Percentiles rank a stretch among this genome's conserved stretches.
Evolutionary conservation across 2,113 vertebrate genomes (phyloP).

Genomic region (Terrapene triunguis): DNA sequence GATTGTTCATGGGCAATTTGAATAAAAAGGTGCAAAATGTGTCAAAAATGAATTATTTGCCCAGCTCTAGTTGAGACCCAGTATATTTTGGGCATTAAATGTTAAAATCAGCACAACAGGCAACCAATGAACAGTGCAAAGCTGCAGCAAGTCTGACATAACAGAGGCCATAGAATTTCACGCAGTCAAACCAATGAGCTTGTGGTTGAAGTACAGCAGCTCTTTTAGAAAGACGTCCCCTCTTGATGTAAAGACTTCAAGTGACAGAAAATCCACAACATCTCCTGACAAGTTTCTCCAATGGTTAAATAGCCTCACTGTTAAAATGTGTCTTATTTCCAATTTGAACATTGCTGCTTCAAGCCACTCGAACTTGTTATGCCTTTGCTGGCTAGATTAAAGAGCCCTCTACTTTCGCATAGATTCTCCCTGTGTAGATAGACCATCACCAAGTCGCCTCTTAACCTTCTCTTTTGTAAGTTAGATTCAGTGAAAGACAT

Average conservation of each 20-base stretch:
- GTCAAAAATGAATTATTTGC: neutral
- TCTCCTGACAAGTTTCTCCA: neutral
- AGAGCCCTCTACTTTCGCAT: neutral
- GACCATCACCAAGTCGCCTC: neutral
- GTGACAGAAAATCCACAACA: neutral
- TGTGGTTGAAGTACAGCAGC: neutral
- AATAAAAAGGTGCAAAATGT: neutral
- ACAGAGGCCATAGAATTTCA: neutral
- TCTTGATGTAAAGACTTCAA: neutral
- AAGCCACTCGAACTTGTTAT: neutral
- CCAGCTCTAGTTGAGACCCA: neutral
- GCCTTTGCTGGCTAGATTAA: neutral
- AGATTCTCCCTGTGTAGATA: neutral
- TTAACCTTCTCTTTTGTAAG: neutral
- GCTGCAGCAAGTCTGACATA: neutral
- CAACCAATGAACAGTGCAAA: neutral
- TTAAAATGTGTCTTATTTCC: neutral
- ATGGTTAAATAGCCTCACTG: neutral
- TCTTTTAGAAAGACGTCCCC: neutral
- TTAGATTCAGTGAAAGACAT: fast-evolving
- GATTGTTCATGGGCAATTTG: neutral
- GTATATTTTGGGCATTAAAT: neutral
- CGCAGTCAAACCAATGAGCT: neutral
- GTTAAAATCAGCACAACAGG: neutral
- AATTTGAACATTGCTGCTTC: neutral